A percentile compares a stretch with the other conserved stretches of the same genome.
These are phyloP conservation scores for Panurus biarmicus DNA, from an alignment of 2,113 vertebrate species.

Conservation along the genomic window DNA sequence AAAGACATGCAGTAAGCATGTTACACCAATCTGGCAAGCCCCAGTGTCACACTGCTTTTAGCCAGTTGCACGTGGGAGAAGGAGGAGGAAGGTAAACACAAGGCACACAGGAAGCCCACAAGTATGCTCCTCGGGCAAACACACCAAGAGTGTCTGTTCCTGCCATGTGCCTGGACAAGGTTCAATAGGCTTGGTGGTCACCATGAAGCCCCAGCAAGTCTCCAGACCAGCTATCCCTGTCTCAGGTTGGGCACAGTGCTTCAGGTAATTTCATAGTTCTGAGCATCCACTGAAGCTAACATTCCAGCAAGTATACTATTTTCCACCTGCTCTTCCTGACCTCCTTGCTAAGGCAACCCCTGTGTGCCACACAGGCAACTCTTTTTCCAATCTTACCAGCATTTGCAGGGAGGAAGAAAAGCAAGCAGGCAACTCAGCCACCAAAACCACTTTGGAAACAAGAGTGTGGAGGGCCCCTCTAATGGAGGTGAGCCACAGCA, in stretches of 20 bases:
- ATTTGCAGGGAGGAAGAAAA: not conserved
- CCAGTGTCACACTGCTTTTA: not conserved
- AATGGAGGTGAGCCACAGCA: not conserved
- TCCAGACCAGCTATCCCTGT: not conserved
- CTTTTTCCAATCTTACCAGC: not conserved
- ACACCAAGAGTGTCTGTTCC: rapidly evolving
- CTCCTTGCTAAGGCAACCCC: not conserved
- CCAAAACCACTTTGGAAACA: not conserved
- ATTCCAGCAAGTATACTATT: not conserved
- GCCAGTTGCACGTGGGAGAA: not conserved
- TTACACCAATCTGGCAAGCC: not conserved
- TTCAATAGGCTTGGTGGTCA: not conserved
- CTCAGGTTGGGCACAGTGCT: not conserved
- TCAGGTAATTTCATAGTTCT: not conserved
- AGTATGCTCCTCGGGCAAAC: not conserved
- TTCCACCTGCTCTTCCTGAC: not conserved
- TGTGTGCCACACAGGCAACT: rapidly evolving
- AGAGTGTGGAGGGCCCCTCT: not conserved
- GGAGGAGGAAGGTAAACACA: not conserved
- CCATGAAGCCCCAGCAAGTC: not conserved
- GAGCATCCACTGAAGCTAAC: not conserved
- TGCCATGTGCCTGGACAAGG: not conserved
- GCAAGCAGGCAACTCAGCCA: not conserved
- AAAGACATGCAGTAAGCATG: not conserved
- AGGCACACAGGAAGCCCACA: not conserved